phyloP scores from a whole-genome alignment of 2,888 invertebrate species.

The Catocala nupta region DNA sequence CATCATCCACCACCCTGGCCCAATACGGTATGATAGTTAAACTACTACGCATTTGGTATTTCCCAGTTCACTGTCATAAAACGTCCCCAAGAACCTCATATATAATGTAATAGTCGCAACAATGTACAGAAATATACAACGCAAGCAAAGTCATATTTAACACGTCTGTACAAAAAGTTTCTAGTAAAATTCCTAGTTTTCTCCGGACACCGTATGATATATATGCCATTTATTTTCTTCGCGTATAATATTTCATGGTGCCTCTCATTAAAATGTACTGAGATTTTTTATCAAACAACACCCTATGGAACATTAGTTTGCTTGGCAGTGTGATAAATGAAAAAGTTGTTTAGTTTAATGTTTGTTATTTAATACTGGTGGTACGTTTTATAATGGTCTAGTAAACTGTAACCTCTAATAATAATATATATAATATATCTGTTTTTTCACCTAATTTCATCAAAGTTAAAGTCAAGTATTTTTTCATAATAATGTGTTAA shows the following conservation, averaged over 20 bases:
- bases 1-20: too few relatives aligned
- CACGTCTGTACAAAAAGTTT: conserved; percentile 3
- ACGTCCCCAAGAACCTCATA: not conserved
- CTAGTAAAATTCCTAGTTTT: conserved; percentile 7
- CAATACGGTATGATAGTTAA: too few relatives aligned
- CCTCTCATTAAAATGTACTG: conserved; percentile 1
- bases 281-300: not conserved
- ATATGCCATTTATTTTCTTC: conserved; percentile 9
- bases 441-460: too few relatives aligned
- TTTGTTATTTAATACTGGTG: too few relatives aligned
- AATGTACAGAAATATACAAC: not conserved
- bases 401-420: too few relatives aligned
- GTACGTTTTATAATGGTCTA: too few relatives aligned
- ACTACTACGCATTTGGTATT: not conserved
- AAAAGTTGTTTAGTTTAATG: not conserved
- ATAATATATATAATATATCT: too few relatives aligned
- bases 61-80: not conserved
- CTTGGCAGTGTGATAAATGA: not conserved
- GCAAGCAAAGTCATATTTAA: conserved; percentile 8
- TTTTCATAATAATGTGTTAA: too few relatives aligned
- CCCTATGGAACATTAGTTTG: too few relatives aligned
- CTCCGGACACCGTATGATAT: not conserved
- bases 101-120: not conserved
- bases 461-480: too few relatives aligned
- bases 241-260: conserved; percentile 10